Evolutionary conservation across 2,888 invertebrate genomes (phyloP), one percentile per base, ranked within the genome.

Genomic region (Diachrysia chrysitis): DNA sequence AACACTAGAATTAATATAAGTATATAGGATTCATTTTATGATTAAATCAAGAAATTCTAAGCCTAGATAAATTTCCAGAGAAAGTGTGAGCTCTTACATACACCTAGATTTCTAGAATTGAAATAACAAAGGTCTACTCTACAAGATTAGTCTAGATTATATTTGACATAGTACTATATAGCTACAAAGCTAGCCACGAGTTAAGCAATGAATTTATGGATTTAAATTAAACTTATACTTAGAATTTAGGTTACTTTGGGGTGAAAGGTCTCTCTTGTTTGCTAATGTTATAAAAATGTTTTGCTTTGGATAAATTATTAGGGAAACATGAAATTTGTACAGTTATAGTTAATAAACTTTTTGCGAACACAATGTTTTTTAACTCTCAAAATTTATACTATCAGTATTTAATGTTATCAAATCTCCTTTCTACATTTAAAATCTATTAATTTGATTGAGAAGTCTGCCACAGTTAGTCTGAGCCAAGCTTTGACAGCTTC

Each of bases 111-210:
- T 16, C 37, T 37, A 37, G 42, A n/a, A 10, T 2, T 48, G 29
- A 17, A 66, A 32, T 21, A 42, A 54, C 46, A 59, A 48, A 56
- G 16, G 35, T 12, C 25, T 1, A 62, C 25, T 73, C 55, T 53
- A 2, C 10, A 7, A 51, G 21, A 59, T 73, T 55, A 53, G 21
- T 64, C 51, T 55, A 51, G 23, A 73, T 54, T 54, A 23, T 1
- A 58, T 62, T 51, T n/a, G 48, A 23, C 2, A 48, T 17, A 17
- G 1, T 17, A 48, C 4, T 46, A 37, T 54, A 9, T 56, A 16
- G 56, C 25, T 56, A 56, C 9, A 57, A 21, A 17, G 10, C 19
- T 37, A 25, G 35, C 9, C 21, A 37, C 21, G 21, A 37, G 57
- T 35, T 57, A 17, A 10, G 57, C 19, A 37, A 57, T 57, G 10